A percentile compares a stretch with the other conserved stretches of the same genome.
phyloP scores from a whole-genome alignment of 1,140 invertebrate genomes.

The Brachionus rotundiformis region DNA sequence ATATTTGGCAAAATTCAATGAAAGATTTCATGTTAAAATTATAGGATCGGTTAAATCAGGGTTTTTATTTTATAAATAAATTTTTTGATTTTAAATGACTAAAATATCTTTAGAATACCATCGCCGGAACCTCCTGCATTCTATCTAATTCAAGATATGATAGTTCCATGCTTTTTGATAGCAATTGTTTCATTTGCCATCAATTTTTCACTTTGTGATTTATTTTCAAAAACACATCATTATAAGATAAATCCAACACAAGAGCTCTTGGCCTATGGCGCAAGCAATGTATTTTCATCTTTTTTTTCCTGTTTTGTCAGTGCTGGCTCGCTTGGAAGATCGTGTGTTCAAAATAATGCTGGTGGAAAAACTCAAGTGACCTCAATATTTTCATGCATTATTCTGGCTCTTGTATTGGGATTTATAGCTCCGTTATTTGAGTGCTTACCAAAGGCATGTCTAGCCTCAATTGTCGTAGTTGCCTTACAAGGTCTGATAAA shows the following conservation, averaged over 20 bases:
- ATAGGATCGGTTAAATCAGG: conserved; percentile 10
- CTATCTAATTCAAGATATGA: conserved; percentile 11
- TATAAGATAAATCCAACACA: conserved; percentile 87
- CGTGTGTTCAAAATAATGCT: conserved; percentile 64
- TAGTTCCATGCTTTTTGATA: conserved; percentile 64
- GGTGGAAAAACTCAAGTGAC: conserved; percentile 64
- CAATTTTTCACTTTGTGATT: conserved; percentile 86
- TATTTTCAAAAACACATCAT: conserved; percentile 81
- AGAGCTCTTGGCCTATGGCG: conserved; percentile 68
- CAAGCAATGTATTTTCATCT: conserved; percentile 65
- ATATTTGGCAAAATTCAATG: conserved; percentile 3
- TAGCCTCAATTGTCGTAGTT: conserved; percentile 66
- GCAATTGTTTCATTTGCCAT: conserved; percentile 86
- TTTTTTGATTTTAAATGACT: too few species aligned
- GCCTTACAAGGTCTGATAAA: conserved; percentile 64
- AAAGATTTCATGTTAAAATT: neutral
- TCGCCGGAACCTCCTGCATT: neutral
- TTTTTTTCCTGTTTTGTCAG: conserved; percentile 67
- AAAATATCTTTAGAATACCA: neutral
- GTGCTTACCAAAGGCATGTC: conserved; percentile 57
- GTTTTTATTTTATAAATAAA: too few species aligned
- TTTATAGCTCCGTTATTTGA: conserved; percentile 65
- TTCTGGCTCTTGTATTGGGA: conserved; percentile 66
- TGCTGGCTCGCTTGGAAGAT: conserved; percentile 66
- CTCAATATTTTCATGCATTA: conserved; percentile 49